Conservation (phyloP, 2,113 vertebrate species). For the Epinephelus fuscoguttatus region DNA sequence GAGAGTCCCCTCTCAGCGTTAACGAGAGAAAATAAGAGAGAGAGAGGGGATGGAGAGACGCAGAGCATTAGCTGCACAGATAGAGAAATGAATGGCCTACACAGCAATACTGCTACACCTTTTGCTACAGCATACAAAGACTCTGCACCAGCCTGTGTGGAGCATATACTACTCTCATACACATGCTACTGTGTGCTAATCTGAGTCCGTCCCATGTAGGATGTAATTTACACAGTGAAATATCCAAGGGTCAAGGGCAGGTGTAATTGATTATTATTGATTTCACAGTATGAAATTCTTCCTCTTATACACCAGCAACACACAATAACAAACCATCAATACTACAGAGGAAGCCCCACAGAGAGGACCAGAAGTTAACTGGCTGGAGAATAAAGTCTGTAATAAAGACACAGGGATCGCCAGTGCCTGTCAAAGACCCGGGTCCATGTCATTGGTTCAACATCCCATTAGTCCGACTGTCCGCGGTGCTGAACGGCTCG, state of each 20-base stretch:
- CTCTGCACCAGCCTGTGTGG: neutral
- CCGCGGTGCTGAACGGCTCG: too few species aligned
- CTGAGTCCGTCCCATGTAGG: neutral
- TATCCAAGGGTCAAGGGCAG: neutral
- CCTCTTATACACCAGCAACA: neutral
- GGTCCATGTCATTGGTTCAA: too few species aligned
- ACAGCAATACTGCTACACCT: slow-evolving; percentile 35
- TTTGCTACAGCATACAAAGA: neutral
- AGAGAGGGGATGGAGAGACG: slow-evolving; percentile 17
- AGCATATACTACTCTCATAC: too few species aligned
- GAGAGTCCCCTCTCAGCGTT: slow-evolving; percentile 54
- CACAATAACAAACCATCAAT: neutral
- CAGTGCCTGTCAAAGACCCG: neutral
- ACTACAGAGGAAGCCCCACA: neutral
- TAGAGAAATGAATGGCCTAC: slow-evolving; percentile 23
- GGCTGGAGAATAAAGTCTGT: slow-evolving; percentile 24
- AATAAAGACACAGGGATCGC: slow-evolving; percentile 14
- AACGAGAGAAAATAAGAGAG: slow-evolving; percentile 50
- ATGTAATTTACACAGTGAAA: neutral
- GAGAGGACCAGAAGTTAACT: neutral
- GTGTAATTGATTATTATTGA: slow-evolving; percentile 9
- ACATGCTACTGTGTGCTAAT: neutral
- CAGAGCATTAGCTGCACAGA: slow-evolving; percentile 38
- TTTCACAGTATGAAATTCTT: neutral
- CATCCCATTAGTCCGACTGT: too few species aligned